phyloP scores from a whole-genome alignment of 2,113 vertebrate species.

The Psophia crepitans region DNA sequence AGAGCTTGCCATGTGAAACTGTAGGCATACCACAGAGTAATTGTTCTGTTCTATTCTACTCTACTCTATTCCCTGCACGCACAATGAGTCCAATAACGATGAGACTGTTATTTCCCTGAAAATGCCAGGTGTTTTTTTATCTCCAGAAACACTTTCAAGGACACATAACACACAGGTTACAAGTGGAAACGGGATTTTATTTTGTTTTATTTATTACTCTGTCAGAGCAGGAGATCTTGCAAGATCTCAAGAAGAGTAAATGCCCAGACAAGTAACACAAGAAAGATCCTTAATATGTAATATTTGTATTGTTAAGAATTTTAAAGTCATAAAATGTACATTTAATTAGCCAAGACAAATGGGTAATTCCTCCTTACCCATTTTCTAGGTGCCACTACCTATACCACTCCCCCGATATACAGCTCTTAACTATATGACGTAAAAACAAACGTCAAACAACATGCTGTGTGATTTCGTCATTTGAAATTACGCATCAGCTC shows the following conservation, averaged over 20 bases:
- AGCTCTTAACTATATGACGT: not conserved
- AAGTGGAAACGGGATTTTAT: not conserved
- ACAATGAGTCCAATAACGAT: rapidly evolving
- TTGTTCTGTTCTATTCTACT: not conserved
- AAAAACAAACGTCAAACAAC: not conserved
- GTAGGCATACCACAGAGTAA: rapidly evolving
- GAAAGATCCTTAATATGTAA: not conserved
- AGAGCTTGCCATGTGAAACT: rapidly evolving
- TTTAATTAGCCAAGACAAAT: not conserved
- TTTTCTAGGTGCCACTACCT: not conserved
- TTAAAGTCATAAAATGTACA: not conserved
- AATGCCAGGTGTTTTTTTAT: not conserved
- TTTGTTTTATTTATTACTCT: not conserved
- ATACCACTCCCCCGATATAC: not conserved
- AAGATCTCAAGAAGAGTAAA: not conserved
- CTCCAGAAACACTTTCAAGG: not conserved
- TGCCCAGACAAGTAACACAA: not conserved
- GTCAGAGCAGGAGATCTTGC: not conserved
- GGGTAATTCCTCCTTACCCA: not conserved
- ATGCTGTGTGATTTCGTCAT: not conserved
- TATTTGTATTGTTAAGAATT: not conserved
- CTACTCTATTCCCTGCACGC: not conserved
- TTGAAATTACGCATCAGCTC: not conserved
- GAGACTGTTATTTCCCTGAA: not conserved
- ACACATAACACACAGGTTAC: not conserved